These are phyloP conservation scores for Plumapathes pennacea DNA, from an alignment of 92 coral and sea anemone genomes.

Conservation along the genomic window DNA sequence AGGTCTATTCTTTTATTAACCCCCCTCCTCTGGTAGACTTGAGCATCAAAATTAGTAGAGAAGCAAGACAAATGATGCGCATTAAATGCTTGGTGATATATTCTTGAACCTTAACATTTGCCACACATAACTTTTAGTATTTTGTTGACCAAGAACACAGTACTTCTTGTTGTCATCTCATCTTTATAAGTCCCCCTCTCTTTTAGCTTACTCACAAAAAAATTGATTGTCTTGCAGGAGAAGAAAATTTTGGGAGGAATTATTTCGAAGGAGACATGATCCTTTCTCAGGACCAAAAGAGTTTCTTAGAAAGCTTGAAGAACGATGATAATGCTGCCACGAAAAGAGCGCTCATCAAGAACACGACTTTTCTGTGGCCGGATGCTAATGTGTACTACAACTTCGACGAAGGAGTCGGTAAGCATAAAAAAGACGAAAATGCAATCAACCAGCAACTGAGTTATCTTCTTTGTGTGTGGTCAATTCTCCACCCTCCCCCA, in stretches of 20 bases:
- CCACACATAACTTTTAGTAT: background rate
- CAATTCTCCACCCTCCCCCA: no score
- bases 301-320: constrained; percentile 54
- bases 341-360: constrained; percentile 75
- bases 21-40: no score
- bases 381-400: constrained; percentile 64
- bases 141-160: no score
- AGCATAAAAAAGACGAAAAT: constrained; percentile 4
- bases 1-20: no score
- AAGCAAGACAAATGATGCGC: no score
- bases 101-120: constrained; percentile 4
- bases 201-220: background rate
- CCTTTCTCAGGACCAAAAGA: constrained; percentile 60
- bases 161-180: no score
- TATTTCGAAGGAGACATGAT: constrained; percentile 96
- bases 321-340: constrained; percentile 20
- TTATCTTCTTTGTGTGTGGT: no score
- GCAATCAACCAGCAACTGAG: no score
- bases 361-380: constrained; percentile 75
- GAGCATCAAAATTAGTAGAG: no score
- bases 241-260: constrained; percentile 76
- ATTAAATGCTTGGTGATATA: no score
- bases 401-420: constrained; percentile 76
- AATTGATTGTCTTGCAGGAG: constrained; percentile 33
- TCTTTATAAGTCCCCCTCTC: background rate